A percentile compares a stretch with the other conserved stretches of the same genome.
These are phyloP conservation scores for Maniola hyperantus DNA, from an alignment of 2,888 invertebrate genomes.

Conservation along the genomic window DNA sequence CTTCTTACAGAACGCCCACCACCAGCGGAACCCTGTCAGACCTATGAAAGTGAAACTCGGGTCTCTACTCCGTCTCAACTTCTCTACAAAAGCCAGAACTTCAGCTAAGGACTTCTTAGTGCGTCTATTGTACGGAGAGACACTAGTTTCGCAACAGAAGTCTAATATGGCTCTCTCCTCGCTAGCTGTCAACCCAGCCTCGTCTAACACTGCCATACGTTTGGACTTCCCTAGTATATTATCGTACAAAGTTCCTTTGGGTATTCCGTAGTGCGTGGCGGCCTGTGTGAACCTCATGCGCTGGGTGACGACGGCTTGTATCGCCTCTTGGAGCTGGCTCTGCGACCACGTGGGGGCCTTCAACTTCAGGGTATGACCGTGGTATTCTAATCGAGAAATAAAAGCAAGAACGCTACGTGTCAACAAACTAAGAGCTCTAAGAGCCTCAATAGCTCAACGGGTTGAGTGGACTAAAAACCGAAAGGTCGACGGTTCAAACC, in stretches of 20 bases:
- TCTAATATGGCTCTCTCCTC: constrained; percentile 87
- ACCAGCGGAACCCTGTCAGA: constrained; percentile 89
- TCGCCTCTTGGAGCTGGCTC: constrained; percentile 88
- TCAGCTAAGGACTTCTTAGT: constrained; percentile 86
- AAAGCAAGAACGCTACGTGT: constrained; percentile 53
- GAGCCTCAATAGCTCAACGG: too few relatives aligned
- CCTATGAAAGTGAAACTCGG: constrained; percentile 86
- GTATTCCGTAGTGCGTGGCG: constrained; percentile 86
- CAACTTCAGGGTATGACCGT: constrained; percentile 86
- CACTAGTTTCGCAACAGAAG: constrained; percentile 88
- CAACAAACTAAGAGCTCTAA: too few relatives aligned
- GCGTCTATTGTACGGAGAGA: constrained; percentile 87
- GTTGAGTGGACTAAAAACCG: too few relatives aligned
- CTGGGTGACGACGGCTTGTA: constrained; percentile 88
- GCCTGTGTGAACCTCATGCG: constrained; percentile 91
- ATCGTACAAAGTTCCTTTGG: constrained; percentile 90
- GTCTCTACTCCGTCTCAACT: constrained; percentile 80
- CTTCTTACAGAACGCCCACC: constrained; percentile 93
- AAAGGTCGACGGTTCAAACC: too few relatives aligned
- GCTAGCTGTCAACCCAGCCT: constrained; percentile 82
- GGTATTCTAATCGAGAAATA: constrained; percentile 70
- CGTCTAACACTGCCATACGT: constrained; percentile 88
- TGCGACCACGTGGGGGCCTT: constrained; percentile 90
- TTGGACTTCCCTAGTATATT: constrained; percentile 90
- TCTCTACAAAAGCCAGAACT: constrained; percentile 86